These are phyloP conservation scores for Dolichopus griseipennis DNA, from an alignment of 2,888 invertebrate species.

Conservation along the genomic window DNA sequence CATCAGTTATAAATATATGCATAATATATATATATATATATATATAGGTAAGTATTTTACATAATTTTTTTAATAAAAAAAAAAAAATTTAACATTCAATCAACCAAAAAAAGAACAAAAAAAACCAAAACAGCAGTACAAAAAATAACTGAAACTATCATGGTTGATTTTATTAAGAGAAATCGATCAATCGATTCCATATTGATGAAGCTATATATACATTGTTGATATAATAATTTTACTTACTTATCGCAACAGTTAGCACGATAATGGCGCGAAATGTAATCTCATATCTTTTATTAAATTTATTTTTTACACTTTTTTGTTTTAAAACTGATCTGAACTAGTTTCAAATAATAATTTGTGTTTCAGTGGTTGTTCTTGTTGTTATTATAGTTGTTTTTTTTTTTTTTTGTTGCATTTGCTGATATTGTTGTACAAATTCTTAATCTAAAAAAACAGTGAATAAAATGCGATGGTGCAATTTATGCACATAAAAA, in stretches of 20 bases:
- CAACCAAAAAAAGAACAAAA: too few relatives aligned
- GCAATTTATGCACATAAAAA: neutral
- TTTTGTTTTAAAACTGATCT: neutral
- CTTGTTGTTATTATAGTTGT: too few relatives aligned
- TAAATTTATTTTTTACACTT: neutral
- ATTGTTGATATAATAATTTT: neutral
- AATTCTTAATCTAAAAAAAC: neutral
- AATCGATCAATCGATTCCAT: neutral
- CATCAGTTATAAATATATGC: too few relatives aligned
- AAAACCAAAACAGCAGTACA: too few relatives aligned
- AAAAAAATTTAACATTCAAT: too few relatives aligned
- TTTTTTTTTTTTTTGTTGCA: neutral
- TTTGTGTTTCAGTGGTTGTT: neutral
- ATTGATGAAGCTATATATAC: neutral
- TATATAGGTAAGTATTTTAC: too few relatives aligned
- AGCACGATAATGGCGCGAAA: neutral
- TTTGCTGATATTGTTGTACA: neutral
- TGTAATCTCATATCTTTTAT: neutral
- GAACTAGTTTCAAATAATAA: neutral
- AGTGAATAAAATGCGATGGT: neutral
- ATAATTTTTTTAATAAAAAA: too few relatives aligned
- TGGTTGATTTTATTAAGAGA: too few relatives aligned
- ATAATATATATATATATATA: too few relatives aligned
- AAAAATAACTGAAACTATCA: too few relatives aligned
- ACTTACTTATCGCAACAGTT: too few relatives aligned